Evolutionary conservation across 2,888 invertebrate genomes (phyloP), one percentile per base, ranked within the genome.

Genomic region (Odiellus spinosus): DNA sequence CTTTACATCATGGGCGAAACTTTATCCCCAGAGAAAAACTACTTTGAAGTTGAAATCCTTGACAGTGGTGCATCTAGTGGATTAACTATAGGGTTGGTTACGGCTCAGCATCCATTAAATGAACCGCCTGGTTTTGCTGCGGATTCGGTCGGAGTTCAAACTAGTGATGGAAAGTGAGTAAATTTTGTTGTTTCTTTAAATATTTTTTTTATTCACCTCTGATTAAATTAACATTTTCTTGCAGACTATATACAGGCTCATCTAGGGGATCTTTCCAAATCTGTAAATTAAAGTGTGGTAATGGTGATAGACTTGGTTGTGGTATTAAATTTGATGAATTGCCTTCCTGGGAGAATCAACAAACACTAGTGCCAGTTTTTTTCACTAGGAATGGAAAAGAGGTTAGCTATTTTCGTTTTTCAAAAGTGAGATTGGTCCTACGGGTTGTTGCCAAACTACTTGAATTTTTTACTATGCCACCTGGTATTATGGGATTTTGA

Each of bases 321-420:
- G 68, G 68, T 35, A 60, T 67, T 26, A 61, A 61, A 49, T 65
- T 64, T 52, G 60, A 59, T 39, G 56, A 59, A 33, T 42, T 48
- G 26, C 57, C 58, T 21, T 55, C 58, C 17, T 56, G 54, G 18
- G 57, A 57, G 34, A 54, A 52, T 15, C 52, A 52, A 20, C 54
- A 56, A 41, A 59, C 61, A 20, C 55, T 60, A 33, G 63, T 64
- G 18, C 62, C 63, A 38, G 65, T 68, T 20, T 69, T 67, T 59
- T 69, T 69, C 58, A 67, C 68, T 18, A 60, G 61, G 47, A 69
- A 69, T 59, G 66, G 68, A 20, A 64, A 64, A 57, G 69, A 69
- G 64, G 68, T 67, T 56, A 42, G 52, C 42, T 38, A 33, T 40
- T n/a, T 19, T 40, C 47, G 10, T 18, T 45, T 21, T n/a, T 8